These are phyloP conservation scores for Murina feae DNA, from an alignment of 2,113 vertebrate genomes.

Conservation along the genomic window DNA sequence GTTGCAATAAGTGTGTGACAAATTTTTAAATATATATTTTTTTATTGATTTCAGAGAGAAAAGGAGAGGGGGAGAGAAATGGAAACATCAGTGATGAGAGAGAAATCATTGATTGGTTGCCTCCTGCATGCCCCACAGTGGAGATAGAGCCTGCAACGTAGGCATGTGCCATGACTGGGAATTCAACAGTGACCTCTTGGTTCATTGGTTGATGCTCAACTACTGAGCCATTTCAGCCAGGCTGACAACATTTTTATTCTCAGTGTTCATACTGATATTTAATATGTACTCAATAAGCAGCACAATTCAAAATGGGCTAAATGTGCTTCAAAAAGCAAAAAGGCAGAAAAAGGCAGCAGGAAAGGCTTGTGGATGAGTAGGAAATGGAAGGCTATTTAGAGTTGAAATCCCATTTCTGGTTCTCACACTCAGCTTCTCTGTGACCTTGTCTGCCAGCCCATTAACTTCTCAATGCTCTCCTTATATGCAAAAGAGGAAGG, in stretches of 20 bases:
- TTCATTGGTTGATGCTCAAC: too few relatives aligned
- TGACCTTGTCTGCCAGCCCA: neutral
- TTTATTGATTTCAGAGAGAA: too few relatives aligned
- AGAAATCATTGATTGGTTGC: too few relatives aligned
- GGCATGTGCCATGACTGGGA: too few relatives aligned
- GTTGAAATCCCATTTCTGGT: neutral
- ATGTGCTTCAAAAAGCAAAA: conserved; percentile 43
- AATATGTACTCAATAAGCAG: conserved; percentile 50
- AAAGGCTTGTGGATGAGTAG: neutral
- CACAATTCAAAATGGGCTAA: conserved; percentile 19
- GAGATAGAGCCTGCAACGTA: too few relatives aligned
- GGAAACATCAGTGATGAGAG: too few relatives aligned
- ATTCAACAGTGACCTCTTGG: too few relatives aligned
- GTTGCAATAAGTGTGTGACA: neutral
- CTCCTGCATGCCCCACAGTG: too few relatives aligned
- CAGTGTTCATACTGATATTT: conserved; percentile 35
- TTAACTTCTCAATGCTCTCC: neutral
- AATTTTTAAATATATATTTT: neutral
- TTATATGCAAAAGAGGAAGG: neutral
- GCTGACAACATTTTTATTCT: conserved; percentile 5
- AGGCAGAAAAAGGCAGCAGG: neutral
- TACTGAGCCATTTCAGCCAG: too few relatives aligned
- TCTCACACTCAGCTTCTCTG: neutral
- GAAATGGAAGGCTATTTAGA: neutral
- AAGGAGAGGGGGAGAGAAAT: too few relatives aligned